Base-by-base conservation (phyloP, 2,888 invertebrate species). In the Drosophila lutescens region DNA sequence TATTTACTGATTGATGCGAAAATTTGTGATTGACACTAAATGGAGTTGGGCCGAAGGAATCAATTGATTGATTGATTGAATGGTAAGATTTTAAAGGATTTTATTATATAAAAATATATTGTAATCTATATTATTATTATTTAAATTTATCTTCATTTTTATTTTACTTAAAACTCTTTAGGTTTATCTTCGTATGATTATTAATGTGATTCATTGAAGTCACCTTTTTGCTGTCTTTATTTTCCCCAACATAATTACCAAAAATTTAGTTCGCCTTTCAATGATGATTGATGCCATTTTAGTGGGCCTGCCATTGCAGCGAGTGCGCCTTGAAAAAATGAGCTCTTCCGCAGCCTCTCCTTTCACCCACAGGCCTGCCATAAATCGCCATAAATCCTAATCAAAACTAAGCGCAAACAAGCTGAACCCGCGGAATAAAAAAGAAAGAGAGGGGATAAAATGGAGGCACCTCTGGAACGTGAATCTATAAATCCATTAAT, bases 401-500 rank as follows among this genome's bases (percentile, higher is more conserved):
- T 84, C 84, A 84, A 81, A 84, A 80, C 65, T 68, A 74, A 74
- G 76, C 78, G 76, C 73, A 79, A 83, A 84, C 83, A 80, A 85
- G 83, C 75, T n/a, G 20, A 38, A 51, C 7, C 12, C 43, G 26
- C 4, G 50, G 20, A 38, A 67, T n/a, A 4, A 26, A 8, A 30
- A 30, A 6, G 26, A 26, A 26, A 26, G 12, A 43, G 23, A 10
- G 12, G 15, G 30, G 44, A 20, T 34, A 15, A 40, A 41, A 32
- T 34, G 15, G 46, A 63, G 62, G 40, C 36, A 63, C 53, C 71
- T 58, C 59, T 50, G 26, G 56, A 75, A 70, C 72, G 79, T 80
- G 77, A 77, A 74, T 80, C 87, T 87, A 82, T 85, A 86, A 87
- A 86, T 86, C 82, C 82, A 87, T 86, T 87, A 87, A 84, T 82